phyloP scores from a whole-genome alignment of 2,113 vertebrate genomes.

The Bambusicola thoracicus region DNA sequence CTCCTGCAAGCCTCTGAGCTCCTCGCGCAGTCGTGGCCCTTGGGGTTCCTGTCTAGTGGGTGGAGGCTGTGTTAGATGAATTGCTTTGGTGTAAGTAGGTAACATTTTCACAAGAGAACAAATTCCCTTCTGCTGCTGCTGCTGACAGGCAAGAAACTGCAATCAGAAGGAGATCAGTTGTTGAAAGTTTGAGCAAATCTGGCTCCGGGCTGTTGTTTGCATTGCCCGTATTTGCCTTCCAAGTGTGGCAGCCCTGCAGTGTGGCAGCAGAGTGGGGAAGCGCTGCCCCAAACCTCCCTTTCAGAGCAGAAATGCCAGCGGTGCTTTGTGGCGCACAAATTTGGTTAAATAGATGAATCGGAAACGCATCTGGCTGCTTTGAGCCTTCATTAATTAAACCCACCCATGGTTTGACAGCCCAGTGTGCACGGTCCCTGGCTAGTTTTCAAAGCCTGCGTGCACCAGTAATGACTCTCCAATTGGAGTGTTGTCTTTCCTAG shows the following conservation, averaged over 20 bases:
- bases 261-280: background rate
- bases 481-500: conserved; percentile 37
- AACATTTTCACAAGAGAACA: conserved; percentile 72
- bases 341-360: conserved; percentile 12
- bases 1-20: conserved; percentile 8
- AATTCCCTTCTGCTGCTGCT: background rate
- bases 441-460: conserved; percentile 41
- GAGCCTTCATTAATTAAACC: conserved; percentile 49
- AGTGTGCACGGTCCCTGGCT: background rate
- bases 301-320: background rate
- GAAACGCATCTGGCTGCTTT: conserved; percentile 23
- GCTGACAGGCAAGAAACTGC: background rate
- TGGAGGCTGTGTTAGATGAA: background rate
- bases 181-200: background rate
- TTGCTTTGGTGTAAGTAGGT: conserved; percentile 13
- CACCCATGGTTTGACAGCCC: conserved; percentile 30
- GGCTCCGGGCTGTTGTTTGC: background rate
- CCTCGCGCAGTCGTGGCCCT: background rate
- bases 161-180: conserved; percentile 4
- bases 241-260: background rate
- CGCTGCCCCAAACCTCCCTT: background rate
- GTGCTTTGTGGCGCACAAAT: background rate
- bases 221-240: background rate
- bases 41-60: background rate
- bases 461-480: conserved; percentile 52